Base-by-base conservation (phyloP, 2,888 invertebrate species). In the Trissoscelio sp. region DNA sequence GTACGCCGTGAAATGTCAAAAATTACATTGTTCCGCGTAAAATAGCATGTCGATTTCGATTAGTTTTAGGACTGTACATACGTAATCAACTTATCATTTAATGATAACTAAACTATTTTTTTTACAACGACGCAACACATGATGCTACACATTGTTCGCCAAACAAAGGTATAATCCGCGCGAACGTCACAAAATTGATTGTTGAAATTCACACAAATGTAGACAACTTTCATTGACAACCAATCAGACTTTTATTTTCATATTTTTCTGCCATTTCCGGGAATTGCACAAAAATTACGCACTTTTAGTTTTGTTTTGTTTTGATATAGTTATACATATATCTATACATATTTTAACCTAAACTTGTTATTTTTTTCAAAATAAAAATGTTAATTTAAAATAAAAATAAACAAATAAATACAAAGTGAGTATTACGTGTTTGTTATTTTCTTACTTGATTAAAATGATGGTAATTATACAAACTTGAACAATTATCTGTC, bases 21-120 rank as follows among this genome's bases (percentile, higher is more conserved):
- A 53, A n/a, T 53, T 53, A 53, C 28, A n/a, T n/a, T n/a, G 28
- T 53, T 31, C 11, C 20, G 22, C n/a, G 46, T 22, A 46, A 53
- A 6, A 16, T n/a, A 51, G 16, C 24, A 53, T 31, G 53, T 53
- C 14, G 12, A 37, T 37, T 57, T 37, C 12, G 37, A 37, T 6
- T 37, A 57, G 57, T 12, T 57, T 57, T 53, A 55, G 24, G 24
- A 24, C 7, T 58, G 62, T 31, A 20, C 18, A 46, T 62, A 46
- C 24, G 18, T 60, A 62, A 18, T 18, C 31, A 6, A 12, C 18
- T 46, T 62, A 62, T 31, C 12, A 28, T 46, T 46, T 44, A 60
- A 28, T 60, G 60, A 60, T 24, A 60, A 44, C 28, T 28, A 37
- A n/a, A n/a, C n/a, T n/a, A n/a, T 62, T 62, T 46, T 62, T 18